Evolutionary conservation across 2,113 vertebrate genomes (phyloP), one percentile per base, ranked within the genome.

Genomic region (Mixornis gularis): DNA sequence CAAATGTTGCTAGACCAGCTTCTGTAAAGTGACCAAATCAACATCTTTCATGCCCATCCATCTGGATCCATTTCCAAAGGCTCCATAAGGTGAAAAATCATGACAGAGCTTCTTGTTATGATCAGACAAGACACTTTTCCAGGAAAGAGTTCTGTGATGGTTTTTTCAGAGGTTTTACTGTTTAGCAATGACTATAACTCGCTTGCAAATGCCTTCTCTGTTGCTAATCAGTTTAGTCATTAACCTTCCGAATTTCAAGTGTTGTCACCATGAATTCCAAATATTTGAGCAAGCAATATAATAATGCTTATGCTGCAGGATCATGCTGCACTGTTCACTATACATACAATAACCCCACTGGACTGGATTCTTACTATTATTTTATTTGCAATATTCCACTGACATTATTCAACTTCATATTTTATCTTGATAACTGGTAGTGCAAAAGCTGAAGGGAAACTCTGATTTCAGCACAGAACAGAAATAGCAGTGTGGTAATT

Each of bases 201-300:
- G 81, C 79, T 95, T 90, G 90, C 69, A 96, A 95, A 96, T 94
- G 79, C 51, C 60, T 92, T 96, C 70, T 92, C 85, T 88, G 76
- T 81, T 96, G 89, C 96, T 96, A 96, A 97, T 96, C 94, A 94
- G 94, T 85, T 85, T 79, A 89, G 89, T 95, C 85, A 96, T 96
- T 96, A 97, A 95, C 89, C 90, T 95, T 96, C 24, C 62, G 82
- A 53, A 68, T 60, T 89, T 93, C 89, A 95, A 73, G 68, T 53
- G 59, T 52, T 95, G 69, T 94, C 88, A 92, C 71, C 80, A 64
- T 53, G 92, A 95, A 96, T 96, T 96, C 90, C 88, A 93, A 92
- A 92, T 80, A 95, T 84, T 80, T 95, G 92, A 95, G 73, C 49
- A 82, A 94, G 87, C 66, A 62, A 13, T 17, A 56, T 63, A 48